Percentiles rank a stretch among this genome's conserved stretches.
These are phyloP conservation scores for Plectrocnemia conspersa DNA, from an alignment of 1,140 invertebrate species.

Conservation along the genomic window DNA sequence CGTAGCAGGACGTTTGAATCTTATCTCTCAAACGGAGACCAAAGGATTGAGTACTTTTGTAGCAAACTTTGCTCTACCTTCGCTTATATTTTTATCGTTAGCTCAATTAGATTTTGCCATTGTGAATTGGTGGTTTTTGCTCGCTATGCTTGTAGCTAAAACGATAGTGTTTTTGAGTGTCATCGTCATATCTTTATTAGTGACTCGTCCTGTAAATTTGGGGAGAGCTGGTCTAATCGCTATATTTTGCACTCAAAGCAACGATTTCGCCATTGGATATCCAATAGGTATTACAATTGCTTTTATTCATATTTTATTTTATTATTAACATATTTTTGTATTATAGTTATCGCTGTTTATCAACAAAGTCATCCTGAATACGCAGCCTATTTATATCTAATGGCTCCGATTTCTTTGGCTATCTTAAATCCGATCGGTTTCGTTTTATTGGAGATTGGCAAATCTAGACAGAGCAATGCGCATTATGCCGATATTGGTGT, in stretches of 20 bases:
- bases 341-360: constrained; percentile 71
- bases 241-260: constrained; percentile 95
- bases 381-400: constrained; percentile 84
- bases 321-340: constrained; percentile 4
- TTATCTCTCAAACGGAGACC: constrained; percentile 81
- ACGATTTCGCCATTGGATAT: constrained; percentile 96
- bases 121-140: constrained; percentile 88
- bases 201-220: constrained; percentile 73
- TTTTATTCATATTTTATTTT: constrained; percentile 12
- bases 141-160: constrained; percentile 82
- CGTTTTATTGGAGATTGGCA: constrained; percentile 83
- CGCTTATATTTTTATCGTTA: constrained; percentile 86
- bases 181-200: constrained; percentile 69
- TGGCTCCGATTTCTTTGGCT: constrained; percentile 90
- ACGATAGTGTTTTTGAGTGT: constrained; percentile 80
- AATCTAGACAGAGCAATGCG: constrained; percentile 48
- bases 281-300: constrained; percentile 73
- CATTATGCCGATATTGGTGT: constrained; percentile 20
- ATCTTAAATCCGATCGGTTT: constrained; percentile 92
- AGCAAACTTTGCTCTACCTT: constrained; percentile 87
- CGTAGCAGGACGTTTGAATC: constrained; percentile 76
- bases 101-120: constrained; percentile 77
- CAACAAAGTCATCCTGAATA: constrained; percentile 81
- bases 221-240: constrained; percentile 85
- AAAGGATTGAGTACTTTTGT: constrained; percentile 91